These are phyloP conservation scores for Pollachius pollachius DNA, from an alignment of 2,113 vertebrate species.

Conservation along the genomic window DNA sequence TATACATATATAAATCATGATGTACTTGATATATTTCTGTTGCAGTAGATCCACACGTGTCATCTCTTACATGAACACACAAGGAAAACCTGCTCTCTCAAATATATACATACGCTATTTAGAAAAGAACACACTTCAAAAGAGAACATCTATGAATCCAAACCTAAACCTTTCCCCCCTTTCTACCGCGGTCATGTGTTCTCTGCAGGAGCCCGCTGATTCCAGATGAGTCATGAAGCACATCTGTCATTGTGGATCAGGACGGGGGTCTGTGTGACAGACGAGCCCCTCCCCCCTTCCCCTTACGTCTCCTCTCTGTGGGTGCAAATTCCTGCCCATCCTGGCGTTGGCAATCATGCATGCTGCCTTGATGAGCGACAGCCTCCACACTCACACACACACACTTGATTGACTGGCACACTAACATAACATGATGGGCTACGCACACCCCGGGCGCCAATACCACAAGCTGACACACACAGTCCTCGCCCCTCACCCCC, in stretches of 20 bases:
- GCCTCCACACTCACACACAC: constrained; percentile 23
- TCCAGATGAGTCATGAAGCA: constrained; percentile 50
- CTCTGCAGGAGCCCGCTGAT: constrained; percentile 43
- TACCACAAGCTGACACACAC: too few relatives aligned
- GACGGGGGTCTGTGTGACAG: constrained; percentile 60
- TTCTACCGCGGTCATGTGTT: constrained; percentile 29
- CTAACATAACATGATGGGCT: constrained; percentile 64
- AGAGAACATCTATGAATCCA: too few relatives aligned
- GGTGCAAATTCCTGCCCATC: constrained; percentile 63
- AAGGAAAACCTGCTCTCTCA: neutral
- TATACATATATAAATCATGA: too few relatives aligned
- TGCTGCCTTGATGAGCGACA: constrained; percentile 70
- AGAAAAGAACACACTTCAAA: too few relatives aligned
- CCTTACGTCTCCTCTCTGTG: constrained; percentile 45
- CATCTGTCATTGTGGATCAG: constrained; percentile 65
- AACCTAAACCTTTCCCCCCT: too few relatives aligned
- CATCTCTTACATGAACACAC: too few relatives aligned
- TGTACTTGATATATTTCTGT: too few relatives aligned
- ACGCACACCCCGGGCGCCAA: too few relatives aligned
- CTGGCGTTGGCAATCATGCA: constrained; percentile 66
- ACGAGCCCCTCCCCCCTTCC: constrained; percentile 61
- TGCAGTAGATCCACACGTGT: too few relatives aligned
- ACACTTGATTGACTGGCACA: constrained; percentile 68
- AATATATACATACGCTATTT: neutral
- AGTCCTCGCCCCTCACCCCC: too few relatives aligned